phyloP scores from a whole-genome alignment of 2,888 invertebrate species.

The Acanthosepion lycidas region DNA sequence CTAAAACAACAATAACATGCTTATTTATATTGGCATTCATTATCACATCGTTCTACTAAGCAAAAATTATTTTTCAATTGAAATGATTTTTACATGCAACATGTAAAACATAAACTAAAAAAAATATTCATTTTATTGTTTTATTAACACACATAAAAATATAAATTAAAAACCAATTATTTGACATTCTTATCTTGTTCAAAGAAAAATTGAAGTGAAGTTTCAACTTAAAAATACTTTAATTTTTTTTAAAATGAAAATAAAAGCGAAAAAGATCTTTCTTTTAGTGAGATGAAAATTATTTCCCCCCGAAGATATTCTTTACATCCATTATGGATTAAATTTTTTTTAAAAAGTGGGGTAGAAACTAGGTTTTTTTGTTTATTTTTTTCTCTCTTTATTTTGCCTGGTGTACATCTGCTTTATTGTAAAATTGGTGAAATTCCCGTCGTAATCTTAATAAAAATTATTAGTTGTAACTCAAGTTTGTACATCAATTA shows the following conservation, averaged over 20 bases:
- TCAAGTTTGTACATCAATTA: not conserved
- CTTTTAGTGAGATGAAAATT: not conserved
- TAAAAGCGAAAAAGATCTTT: not conserved
- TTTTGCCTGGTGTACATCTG: too few species aligned
- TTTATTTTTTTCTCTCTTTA: too few species aligned
- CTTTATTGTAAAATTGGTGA: not conserved
- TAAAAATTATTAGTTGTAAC: not conserved
- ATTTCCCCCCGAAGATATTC: not conserved
- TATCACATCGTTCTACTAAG: not conserved
- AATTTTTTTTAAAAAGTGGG: not conserved
- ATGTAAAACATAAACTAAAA: too few species aligned
- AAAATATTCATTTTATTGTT: too few species aligned
- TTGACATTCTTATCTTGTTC: too few species aligned
- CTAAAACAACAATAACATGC: not conserved
- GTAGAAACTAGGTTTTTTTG: too few species aligned
- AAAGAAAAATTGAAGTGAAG: not conserved
- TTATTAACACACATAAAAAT: not conserved
- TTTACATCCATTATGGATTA: not conserved
- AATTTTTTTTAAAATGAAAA: not conserved
- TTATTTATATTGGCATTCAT: not conserved
- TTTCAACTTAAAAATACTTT: not conserved
- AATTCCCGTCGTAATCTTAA: not conserved
- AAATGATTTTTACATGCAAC: too few species aligned
- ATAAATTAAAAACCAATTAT: too few species aligned
- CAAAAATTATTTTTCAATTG: too few species aligned